phyloP scores from a whole-genome alignment of 2,113 vertebrate species.

The Oryzias curvinotus region DNA sequence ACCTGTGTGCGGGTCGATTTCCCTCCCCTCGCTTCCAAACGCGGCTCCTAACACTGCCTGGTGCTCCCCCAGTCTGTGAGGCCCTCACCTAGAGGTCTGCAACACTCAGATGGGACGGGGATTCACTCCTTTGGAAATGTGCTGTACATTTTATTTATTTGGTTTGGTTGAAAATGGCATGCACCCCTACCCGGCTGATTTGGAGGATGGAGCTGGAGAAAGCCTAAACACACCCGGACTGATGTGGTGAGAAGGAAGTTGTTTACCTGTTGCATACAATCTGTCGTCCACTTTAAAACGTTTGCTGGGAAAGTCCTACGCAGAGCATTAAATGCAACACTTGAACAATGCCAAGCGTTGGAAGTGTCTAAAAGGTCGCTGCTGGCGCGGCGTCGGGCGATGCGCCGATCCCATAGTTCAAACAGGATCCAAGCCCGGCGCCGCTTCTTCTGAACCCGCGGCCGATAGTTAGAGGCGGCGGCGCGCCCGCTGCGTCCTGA shows the following conservation, averaged over 20 bases:
- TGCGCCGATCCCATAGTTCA: slow-evolving; percentile 58
- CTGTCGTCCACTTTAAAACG: slow-evolving; percentile 15
- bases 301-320: background rate
- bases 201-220: slow-evolving; percentile 6
- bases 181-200: slow-evolving; percentile 67
- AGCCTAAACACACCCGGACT: background rate
- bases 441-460: slow-evolving; percentile 39
- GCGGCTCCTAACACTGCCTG: slow-evolving; percentile 74
- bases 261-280: slow-evolving; percentile 36
- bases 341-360: slow-evolving; percentile 74
- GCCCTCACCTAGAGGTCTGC: slow-evolving; percentile 45
- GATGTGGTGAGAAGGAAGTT: background rate
- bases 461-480: background rate
- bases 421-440: slow-evolving; percentile 38
- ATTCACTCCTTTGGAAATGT: slow-evolving; percentile 68
- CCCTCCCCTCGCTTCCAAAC: slow-evolving; percentile 40
- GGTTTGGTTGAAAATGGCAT: slow-evolving; percentile 70
- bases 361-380: slow-evolving; percentile 71
- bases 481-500: background rate
- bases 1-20: slow-evolving; percentile 49
- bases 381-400: slow-evolving; percentile 31
- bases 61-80: slow-evolving; percentile 76
- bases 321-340: slow-evolving; percentile 77
- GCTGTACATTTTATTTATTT: slow-evolving; percentile 70
- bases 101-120: slow-evolving; percentile 55